Percentiles rank a stretch among this genome's conserved stretches.
Evolutionary conservation across 2,113 vertebrate genomes (phyloP).

Genomic region (Erythrolamprus reginae): DNA sequence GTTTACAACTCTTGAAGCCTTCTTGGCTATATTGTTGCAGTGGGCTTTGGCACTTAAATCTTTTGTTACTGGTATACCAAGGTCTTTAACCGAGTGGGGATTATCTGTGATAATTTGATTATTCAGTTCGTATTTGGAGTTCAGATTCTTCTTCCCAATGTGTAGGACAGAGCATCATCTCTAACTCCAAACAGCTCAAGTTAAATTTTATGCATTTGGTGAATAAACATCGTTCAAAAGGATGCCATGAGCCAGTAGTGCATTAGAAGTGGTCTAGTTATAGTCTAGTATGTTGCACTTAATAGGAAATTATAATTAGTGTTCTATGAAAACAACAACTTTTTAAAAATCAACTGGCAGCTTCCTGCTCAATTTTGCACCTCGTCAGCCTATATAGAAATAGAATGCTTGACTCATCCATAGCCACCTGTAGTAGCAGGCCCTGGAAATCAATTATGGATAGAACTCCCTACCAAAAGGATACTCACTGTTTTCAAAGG

Average conservation of each 20-base stretch:
- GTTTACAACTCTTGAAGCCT: too few relatives aligned
- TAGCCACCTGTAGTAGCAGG: neutral
- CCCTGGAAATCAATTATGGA: neutral
- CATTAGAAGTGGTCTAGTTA: neutral
- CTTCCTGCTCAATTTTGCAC: neutral
- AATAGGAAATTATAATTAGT: conserved; percentile 15
- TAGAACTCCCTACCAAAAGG: neutral
- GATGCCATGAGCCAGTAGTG: neutral
- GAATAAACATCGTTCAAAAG: neutral
- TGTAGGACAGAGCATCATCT: too few relatives aligned
- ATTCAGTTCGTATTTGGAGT: too few relatives aligned
- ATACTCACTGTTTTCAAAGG: neutral
- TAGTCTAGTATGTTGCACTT: conserved; percentile 4
- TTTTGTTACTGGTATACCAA: too few relatives aligned
- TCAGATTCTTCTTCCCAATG: too few relatives aligned
- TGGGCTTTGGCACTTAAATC: too few relatives aligned
- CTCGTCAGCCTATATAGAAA: neutral
- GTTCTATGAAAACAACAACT: conserved; percentile 16
- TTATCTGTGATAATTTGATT: too few relatives aligned
- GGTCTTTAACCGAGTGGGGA: too few relatives aligned
- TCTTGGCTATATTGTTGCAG: too few relatives aligned
- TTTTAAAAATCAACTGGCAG: conserved; percentile 13
- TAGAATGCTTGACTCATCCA: neutral
- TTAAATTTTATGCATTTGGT: conserved; percentile 18
- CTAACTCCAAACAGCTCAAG: neutral